Conservation (phyloP, 2,888 invertebrate species). For the Stramonita haemastoma region DNA sequence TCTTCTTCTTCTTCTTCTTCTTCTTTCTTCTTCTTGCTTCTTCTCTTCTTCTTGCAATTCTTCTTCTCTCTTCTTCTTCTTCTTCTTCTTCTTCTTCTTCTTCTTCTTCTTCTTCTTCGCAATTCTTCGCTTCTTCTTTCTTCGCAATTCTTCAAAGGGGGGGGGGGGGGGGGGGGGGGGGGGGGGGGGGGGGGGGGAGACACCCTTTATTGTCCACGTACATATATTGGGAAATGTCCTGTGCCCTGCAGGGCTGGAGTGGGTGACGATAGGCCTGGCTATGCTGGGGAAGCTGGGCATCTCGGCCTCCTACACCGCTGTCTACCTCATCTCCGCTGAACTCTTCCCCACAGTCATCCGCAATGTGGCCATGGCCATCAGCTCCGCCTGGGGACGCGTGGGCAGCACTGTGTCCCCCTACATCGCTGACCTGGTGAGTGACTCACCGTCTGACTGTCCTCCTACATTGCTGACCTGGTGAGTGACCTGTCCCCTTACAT, state of each 20-base stretch:
- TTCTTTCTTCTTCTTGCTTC: too few relatives aligned
- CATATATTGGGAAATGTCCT: background rate
- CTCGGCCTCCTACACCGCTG: slow-evolving; percentile 3
- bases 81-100: too few relatives aligned
- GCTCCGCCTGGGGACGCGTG: background rate
- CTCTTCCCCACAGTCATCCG: slow-evolving; percentile 32
- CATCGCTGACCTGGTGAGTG: slow-evolving; percentile 24
- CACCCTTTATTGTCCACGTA: background rate
- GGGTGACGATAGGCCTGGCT: slow-evolving; percentile 27
- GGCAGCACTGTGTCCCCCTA: slow-evolving; percentile 19
- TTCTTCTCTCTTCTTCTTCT: too few relatives aligned
- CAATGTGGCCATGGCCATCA: slow-evolving; percentile 4
- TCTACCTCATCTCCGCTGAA: slow-evolving; percentile 30
- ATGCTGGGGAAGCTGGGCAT: slow-evolving; percentile 33
- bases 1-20: too few relatives aligned
- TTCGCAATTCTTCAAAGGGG: background rate
- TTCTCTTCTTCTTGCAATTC: too few relatives aligned
- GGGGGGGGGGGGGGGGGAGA: too few relatives aligned
- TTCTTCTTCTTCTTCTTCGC: too few relatives aligned
- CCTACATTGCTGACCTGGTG: too few relatives aligned
- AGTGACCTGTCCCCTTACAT: too few relatives aligned
- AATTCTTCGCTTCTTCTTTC: too few relatives aligned
- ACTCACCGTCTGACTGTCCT: too few relatives aligned
- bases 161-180: too few relatives aligned
- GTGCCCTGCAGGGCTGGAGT: background rate